Percentiles rank a stretch among this genome's conserved stretches.
Conservation (phyloP, 2,797 vertebrate species). For the Gambusia yucatana region DNA sequence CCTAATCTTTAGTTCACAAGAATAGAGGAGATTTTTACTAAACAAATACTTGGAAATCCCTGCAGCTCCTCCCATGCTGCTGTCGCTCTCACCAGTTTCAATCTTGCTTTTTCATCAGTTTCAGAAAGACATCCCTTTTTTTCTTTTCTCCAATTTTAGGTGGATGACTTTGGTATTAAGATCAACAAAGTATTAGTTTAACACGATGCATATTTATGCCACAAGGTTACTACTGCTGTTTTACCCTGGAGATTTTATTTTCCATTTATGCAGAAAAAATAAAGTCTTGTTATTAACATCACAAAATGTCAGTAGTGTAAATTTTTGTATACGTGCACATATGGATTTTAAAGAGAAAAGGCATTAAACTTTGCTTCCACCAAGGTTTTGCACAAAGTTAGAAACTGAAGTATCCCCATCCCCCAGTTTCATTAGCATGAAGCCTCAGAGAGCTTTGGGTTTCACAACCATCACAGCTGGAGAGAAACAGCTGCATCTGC, state of each 20-base stretch:
- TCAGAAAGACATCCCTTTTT: neutral
- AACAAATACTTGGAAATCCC: neutral
- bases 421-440: slow-evolving; percentile 20
- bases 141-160: neutral
- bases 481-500: slow-evolving; percentile 70
- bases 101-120: neutral
- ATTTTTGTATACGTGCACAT: neutral
- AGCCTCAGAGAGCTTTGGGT: slow-evolving; percentile 44
- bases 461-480: slow-evolving; percentile 69
- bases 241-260: neutral
- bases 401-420: slow-evolving; percentile 12
- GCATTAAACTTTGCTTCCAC: slow-evolving; percentile 11
- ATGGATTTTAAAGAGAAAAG: neutral
- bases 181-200: neutral
- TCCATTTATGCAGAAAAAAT: neutral
- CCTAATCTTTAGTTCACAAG: neutral
- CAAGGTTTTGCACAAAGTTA: slow-evolving; percentile 8
- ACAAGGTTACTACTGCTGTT: neutral
- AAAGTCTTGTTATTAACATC: neutral
- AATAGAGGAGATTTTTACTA: neutral
- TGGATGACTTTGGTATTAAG: neutral
- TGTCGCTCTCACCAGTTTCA: neutral
- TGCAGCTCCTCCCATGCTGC: neutral
- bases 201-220: neutral
- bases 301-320: neutral